phyloP scores from a whole-genome alignment of 2,888 invertebrate species.

The Tillus elongatus region DNA sequence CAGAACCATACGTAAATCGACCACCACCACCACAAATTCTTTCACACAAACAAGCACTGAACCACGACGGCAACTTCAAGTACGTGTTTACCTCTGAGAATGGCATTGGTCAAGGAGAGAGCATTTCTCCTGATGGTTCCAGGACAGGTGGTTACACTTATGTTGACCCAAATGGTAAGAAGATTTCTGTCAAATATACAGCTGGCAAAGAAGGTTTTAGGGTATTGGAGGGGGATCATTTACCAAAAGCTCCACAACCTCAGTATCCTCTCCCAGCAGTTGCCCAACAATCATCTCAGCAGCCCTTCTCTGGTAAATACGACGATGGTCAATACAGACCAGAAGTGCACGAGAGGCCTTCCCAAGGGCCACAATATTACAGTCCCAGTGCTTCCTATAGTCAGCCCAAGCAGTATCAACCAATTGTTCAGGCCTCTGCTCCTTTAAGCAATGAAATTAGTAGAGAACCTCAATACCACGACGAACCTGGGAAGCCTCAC shows the following conservation, averaged over 20 bases:
- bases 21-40: slow-evolving; percentile 46
- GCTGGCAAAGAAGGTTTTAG: slow-evolving; percentile 45
- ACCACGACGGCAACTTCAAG: slow-evolving; percentile 58
- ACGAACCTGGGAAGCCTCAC: slow-evolving; percentile 45
- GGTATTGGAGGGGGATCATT: slow-evolving; percentile 43
- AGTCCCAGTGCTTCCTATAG: slow-evolving; percentile 8
- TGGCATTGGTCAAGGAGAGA: slow-evolving; percentile 58
- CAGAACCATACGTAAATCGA: background rate
- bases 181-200: slow-evolving; percentile 52
- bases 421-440: slow-evolving; percentile 17
- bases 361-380: slow-evolving; percentile 12
- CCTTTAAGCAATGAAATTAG: slow-evolving; percentile 20
- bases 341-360: slow-evolving; percentile 25
- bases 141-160: slow-evolving; percentile 46
- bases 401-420: slow-evolving; percentile 16
- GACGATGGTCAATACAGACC: slow-evolving; percentile 34
- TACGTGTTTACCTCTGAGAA: slow-evolving; percentile 62
- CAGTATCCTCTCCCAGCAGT: slow-evolving; percentile 26
- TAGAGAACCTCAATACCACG: slow-evolving; percentile 34
- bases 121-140: slow-evolving; percentile 58
- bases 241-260: slow-evolving; percentile 37
- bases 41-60: slow-evolving; percentile 54
- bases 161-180: slow-evolving; percentile 53
- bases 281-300: slow-evolving; percentile 18
- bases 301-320: slow-evolving; percentile 17